Percentiles rank a stretch among this genome's conserved stretches.
Conservation (phyloP, 30 jellyfish, hydroid and myxozoan genomes). For the Pseudorhiza aurosa region DNA sequence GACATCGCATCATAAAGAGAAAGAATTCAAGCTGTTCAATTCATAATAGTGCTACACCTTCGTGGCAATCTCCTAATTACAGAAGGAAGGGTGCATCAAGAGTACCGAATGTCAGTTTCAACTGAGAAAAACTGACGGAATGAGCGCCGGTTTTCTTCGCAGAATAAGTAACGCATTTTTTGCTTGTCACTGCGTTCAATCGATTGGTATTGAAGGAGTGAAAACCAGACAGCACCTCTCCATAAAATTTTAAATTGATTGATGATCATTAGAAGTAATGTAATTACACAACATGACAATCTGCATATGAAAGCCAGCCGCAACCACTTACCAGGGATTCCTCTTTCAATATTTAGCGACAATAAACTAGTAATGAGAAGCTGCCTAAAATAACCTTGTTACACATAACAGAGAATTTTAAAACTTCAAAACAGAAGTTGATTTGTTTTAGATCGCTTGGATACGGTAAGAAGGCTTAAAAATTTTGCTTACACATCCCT, state of each 20-base stretch:
- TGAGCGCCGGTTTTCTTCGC: too few relatives aligned
- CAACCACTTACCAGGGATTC: neutral
- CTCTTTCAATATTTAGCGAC: neutral
- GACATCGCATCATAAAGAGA: too few relatives aligned
- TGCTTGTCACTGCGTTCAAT: too few relatives aligned
- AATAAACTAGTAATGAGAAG: neutral
- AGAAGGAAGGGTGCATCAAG: too few relatives aligned
- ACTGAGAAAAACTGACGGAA: too few relatives aligned
- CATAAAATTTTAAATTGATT: neutral
- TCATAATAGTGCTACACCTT: too few relatives aligned
- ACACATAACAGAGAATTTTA: neutral
- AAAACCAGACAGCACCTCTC: too few relatives aligned
- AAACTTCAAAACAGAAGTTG: neutral
- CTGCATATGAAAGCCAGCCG: neutral
- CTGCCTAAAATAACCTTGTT: neutral
- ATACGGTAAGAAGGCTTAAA: neutral
- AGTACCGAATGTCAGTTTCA: too few relatives aligned
- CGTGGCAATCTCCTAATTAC: too few relatives aligned
- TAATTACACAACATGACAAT: neutral
- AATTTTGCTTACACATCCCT: neutral
- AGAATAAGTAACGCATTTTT: too few relatives aligned
- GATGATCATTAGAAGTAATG: slow-evolving; percentile 1
- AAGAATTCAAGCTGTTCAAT: too few relatives aligned
- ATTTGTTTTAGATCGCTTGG: neutral
- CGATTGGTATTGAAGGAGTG: too few relatives aligned